Conservation (phyloP, 2,888 invertebrate genomes). For the Chloroclystis v-ata region DNA sequence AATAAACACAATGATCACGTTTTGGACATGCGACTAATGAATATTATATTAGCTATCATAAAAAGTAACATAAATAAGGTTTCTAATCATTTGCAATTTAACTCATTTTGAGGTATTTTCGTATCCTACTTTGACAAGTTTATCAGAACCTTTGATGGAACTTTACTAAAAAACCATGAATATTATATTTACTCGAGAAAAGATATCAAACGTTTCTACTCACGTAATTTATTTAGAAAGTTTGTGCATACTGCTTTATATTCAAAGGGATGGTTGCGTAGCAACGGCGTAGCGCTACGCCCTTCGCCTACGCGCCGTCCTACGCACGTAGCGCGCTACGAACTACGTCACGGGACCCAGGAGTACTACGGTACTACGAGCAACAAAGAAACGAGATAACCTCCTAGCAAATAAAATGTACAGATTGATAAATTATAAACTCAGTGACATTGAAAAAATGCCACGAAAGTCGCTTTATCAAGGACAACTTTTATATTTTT, state of each 20-base stretch:
- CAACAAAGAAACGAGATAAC: background rate
- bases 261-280: constrained; percentile 29
- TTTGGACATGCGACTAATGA: background rate
- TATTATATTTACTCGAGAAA: constrained; percentile 6
- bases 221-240: constrained; percentile 22
- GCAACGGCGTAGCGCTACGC: constrained; percentile 31
- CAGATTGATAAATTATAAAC: background rate
- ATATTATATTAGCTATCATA: background rate
- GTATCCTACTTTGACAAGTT: too few species aligned
- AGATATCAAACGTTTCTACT: background rate
- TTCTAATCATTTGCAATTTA: background rate
- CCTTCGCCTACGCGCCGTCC: constrained; percentile 23
- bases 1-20: background rate
- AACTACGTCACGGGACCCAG: constrained; percentile 32
- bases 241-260: constrained; percentile 26
- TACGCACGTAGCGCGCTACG: constrained; percentile 18
- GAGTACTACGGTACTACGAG: constrained; percentile 18
- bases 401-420: background rate
- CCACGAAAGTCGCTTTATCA: constrained; percentile 19
- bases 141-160: constrained; percentile 3
- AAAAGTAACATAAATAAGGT: background rate
- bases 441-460: constrained; percentile 14
- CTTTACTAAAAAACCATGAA: constrained; percentile 9
- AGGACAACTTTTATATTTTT: constrained; percentile 28
- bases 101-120: background rate